These are phyloP conservation scores for Cremastinae sp. DNA, from an alignment of 2,888 invertebrate genomes.

Conservation along the genomic window DNA sequence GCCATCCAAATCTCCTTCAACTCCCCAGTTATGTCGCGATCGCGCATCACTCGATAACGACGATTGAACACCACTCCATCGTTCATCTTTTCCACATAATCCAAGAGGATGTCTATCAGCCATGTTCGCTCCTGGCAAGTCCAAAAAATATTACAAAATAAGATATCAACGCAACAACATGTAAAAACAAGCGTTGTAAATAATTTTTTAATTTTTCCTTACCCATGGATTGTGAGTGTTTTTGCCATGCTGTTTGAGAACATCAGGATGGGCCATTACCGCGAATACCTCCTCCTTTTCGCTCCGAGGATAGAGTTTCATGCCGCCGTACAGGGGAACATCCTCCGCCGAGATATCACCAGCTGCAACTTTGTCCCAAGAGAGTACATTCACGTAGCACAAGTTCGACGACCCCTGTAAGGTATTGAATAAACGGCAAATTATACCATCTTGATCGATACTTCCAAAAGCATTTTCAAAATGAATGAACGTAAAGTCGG, in stretches of 20 bases:
- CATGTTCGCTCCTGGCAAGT: constrained; percentile 84
- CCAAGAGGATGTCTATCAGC: constrained; percentile 86
- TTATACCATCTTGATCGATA: background rate
- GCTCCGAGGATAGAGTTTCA: constrained; percentile 85
- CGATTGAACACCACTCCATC: constrained; percentile 84
- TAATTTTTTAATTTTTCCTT: too few species aligned
- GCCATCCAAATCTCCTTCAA: constrained; percentile 88
- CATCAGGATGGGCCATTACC: constrained; percentile 88
- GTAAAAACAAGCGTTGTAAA: background rate
- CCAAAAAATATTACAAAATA: background rate
- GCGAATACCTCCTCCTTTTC: constrained; percentile 86
- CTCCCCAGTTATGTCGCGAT: constrained; percentile 87
- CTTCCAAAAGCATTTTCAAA: background rate
- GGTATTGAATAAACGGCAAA: constrained; percentile 9
- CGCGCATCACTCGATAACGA: constrained; percentile 83
- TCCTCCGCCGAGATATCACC: constrained; percentile 85
- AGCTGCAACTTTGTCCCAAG: constrained; percentile 88
- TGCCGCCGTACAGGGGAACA: constrained; percentile 87
- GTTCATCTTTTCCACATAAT: constrained; percentile 89
- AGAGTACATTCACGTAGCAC: constrained; percentile 84
- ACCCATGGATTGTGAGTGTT: constrained; percentile 85
- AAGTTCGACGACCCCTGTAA: constrained; percentile 74
- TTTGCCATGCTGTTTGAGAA: constrained; percentile 86
- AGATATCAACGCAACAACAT: background rate
- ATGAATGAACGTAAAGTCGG: background rate